Base-by-base conservation (phyloP, 2,113 vertebrate species). In the Charadrius vociferus region DNA sequence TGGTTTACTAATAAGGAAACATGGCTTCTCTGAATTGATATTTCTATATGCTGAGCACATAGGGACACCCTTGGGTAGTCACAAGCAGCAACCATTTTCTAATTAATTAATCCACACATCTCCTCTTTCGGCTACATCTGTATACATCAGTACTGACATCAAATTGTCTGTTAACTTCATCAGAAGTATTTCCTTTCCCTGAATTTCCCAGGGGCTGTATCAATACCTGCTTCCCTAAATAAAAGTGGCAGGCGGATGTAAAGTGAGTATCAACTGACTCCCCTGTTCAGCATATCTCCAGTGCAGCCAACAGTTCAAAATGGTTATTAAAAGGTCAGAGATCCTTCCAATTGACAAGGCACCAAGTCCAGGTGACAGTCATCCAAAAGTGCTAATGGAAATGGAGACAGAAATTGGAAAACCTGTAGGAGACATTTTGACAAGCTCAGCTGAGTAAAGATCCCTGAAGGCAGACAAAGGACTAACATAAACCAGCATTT, bases 101-200 rank as follows among this genome's bases (percentile, higher is more conserved):
- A 94, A 97, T 97, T 97, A 97, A 97, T 97, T 96, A 96, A 94
- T 63, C 94, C 55, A 37, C 67, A 89, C 67, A 66, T 73, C 88
- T 96, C 68, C 62, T 97, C 58, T 63, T 91, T 94, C 7, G 0
- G 34, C 67, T 93, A 88, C 81, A 95, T 94, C 93, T 96, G 82
- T 93, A 59, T 84, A 96, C 78, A 97, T 94, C 94, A 91, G 61
- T 59, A 39, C 75, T 79, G 95, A 92, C 92, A 97, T 36, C 87
- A 97, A 88, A 86, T 88, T 96, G 83, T 95, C 91, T 97, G 78
- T 81, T 95, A 81, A 95, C 95, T 98, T 96, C 95, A 95, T 97
- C 95, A 95, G 85, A 92, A 95, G 87, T 75, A 91, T 95, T 97
- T 97, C 96, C 83, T 96, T 83, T 45, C 91, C 88, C 52, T 5